Evolutionary conservation across 1,140 invertebrate species (phyloP).

Genomic region (Oppia nitens): DNA sequence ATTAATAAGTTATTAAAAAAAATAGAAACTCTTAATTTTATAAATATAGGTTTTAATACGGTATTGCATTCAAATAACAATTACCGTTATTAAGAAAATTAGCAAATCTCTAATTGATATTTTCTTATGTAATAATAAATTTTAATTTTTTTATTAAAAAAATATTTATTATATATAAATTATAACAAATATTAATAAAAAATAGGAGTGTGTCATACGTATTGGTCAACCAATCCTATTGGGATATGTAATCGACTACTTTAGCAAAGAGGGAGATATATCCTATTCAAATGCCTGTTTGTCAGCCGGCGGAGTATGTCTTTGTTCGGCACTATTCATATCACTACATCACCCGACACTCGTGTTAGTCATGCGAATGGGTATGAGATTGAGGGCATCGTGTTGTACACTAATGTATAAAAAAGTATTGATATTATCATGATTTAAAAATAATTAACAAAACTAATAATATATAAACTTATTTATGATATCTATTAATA

Average conservation of each 20-base stretch:
- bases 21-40: background rate
- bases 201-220: slow-evolving; percentile 20
- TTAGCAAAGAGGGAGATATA: slow-evolving; percentile 5
- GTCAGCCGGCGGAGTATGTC: slow-evolving; percentile 16
- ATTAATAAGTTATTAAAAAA: slow-evolving; percentile 15
- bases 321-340: slow-evolving; percentile 38
- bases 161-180: slow-evolving; percentile 46
- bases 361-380: slow-evolving; percentile 18
- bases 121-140: background rate
- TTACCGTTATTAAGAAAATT: too few relatives aligned
- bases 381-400: slow-evolving; percentile 34
- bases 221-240: slow-evolving; percentile 19
- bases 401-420: slow-evolving; percentile 36
- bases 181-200: slow-evolving; percentile 31
- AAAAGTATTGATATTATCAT: slow-evolving; percentile 26
- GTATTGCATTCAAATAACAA: too few relatives aligned
- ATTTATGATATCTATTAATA: background rate
- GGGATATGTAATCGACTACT: slow-evolving; percentile 18
- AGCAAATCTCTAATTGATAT: too few relatives aligned
- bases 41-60: too few relatives aligned
- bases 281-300: slow-evolving; percentile 1
- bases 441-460: background rate
- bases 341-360: slow-evolving; percentile 58
- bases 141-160: slow-evolving; percentile 33
- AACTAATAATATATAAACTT: background rate